Base-by-base conservation (phyloP, 2,888 invertebrate genomes). In the Xestoiulus laeticollis region DNA sequence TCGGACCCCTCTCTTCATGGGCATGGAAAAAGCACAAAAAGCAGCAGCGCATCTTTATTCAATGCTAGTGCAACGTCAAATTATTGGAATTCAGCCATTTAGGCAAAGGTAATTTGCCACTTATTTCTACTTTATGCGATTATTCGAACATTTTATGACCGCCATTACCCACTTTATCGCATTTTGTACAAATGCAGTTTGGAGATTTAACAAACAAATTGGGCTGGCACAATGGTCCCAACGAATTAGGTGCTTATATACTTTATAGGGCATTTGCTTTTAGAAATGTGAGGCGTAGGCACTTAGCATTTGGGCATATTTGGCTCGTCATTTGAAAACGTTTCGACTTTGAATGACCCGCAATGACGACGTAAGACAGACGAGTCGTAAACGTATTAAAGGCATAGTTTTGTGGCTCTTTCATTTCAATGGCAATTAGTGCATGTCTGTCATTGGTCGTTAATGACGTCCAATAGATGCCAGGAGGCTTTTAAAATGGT, bases 11-110 rank as follows among this genome's bases (percentile, higher is more conserved):
- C 59, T 68, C 59, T 68, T 68, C 59, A 22, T 68, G 59, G 59
- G 59, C 19, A 68, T 68, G 59, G 59, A 68, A 68, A 68, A 68
- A 68, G 59, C 19, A 68, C 59, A 22, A 10, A 68, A 22, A 19
- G 22, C 19, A 6, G 22, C 22, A 22, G 22, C 22, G 22, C 19
- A 8, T 8, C 22, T 68, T 68, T 68, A 68, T 68, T 19, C 59
- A 22, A 22, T 68, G 22, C 22, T 68, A 68, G 59, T 68, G 59
- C 59, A 68, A 26, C 22, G 59, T 22, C 59, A 68, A 68, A 68
- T 68, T 68, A 68, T 68, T 68, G 59, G 59, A 68, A 68, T 68
- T 68, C 59, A 68, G 59, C 59, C 59, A 68, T 68, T 68, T 68
- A 68, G 59, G 59, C 59, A 68, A 68, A 68, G 59, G 59, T 68